Evolutionary conservation across 2,113 vertebrate species (phyloP).

Genomic region (Dipodomys stephensi): DNA sequence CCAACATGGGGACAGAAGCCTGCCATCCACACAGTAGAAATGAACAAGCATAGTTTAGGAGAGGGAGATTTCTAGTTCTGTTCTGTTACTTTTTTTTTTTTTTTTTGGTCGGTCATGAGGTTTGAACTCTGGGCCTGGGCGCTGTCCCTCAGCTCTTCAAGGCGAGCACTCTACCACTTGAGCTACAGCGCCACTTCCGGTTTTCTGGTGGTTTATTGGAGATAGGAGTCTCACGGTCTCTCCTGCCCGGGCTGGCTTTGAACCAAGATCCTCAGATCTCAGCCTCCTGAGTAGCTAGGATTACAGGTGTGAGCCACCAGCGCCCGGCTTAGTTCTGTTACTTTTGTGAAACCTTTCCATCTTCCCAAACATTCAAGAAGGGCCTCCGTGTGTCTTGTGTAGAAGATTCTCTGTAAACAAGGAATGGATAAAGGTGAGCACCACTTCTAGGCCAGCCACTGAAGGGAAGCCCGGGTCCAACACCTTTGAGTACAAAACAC

Average conservation of each 20-base stretch:
- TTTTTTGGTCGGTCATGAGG: no score
- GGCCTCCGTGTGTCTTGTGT: neutral
- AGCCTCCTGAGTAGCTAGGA: no score
- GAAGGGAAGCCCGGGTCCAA: neutral
- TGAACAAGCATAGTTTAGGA: neutral
- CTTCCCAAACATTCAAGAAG: neutral
- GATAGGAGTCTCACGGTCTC: no score
- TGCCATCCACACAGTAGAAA: neutral
- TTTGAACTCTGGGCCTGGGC: no score
- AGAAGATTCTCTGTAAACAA: neutral
- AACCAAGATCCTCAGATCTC: no score
- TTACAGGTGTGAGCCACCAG: no score
- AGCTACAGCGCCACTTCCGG: no score
- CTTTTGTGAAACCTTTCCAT: neutral
- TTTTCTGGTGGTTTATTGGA: no score
- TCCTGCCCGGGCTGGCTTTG: no score
- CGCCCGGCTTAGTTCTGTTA: neutral
- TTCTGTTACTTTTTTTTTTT: neutral
- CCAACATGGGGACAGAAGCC: neutral
- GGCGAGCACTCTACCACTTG: no score
- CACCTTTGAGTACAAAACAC: neutral
- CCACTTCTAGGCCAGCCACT: neutral
- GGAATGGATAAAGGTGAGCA: neutral
- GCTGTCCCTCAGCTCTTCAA: no score
- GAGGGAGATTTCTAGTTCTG: neutral